These are phyloP conservation scores for Drosophila meridiana DNA, from an alignment of 2,888 invertebrate species.

Conservation along the genomic window DNA sequence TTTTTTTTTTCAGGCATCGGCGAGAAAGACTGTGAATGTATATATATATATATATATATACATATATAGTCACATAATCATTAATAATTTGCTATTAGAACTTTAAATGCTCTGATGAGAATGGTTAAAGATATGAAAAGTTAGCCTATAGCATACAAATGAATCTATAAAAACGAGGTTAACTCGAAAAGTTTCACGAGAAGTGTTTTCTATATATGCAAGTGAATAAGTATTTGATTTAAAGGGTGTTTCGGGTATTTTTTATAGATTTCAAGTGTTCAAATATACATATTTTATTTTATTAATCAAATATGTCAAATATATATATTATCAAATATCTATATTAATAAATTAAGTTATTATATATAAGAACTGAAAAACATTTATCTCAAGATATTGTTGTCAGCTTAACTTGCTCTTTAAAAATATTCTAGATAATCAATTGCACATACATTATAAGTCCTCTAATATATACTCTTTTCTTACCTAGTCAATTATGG, in stretches of 20 bases:
- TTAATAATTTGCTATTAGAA: background rate
- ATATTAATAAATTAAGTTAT: too few relatives aligned
- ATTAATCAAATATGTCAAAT: too few relatives aligned
- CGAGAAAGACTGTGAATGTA: background rate
- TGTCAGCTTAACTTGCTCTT: too few relatives aligned
- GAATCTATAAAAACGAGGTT: background rate
- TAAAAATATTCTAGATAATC: too few relatives aligned
- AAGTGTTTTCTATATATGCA: background rate
- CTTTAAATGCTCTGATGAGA: background rate
- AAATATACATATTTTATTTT: too few relatives aligned
- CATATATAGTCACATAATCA: background rate
- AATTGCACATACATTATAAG: background rate
- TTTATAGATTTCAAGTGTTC: too few relatives aligned
- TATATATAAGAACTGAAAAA: too few relatives aligned
- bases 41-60: background rate
- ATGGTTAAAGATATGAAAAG: background rate
- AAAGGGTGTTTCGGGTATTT: too few relatives aligned
- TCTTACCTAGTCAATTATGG: background rate
- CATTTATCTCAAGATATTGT: too few relatives aligned
- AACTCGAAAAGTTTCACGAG: background rate
- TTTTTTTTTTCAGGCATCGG: conserved; percentile 64
- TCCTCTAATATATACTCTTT: background rate
- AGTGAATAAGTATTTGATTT: background rate
- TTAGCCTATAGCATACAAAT: background rate
- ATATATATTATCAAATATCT: too few relatives aligned